These are phyloP conservation scores for Anolis carolinensis DNA, from an alignment of 2,113 vertebrate species.

Conservation along the genomic window DNA sequence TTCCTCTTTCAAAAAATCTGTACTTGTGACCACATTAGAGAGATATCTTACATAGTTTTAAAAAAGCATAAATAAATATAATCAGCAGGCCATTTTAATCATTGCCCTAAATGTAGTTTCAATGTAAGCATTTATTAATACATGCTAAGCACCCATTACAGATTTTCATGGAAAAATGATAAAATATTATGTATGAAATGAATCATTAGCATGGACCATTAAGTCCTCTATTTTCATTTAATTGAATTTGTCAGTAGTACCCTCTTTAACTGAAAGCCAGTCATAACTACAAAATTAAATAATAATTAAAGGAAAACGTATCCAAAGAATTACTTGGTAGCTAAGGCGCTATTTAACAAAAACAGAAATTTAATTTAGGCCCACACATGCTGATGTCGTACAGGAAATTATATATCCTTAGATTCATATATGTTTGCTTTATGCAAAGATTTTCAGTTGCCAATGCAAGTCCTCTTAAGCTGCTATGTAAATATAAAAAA, in stretches of 20 bases:
- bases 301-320: slow-evolving; percentile 93
- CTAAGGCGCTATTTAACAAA: slow-evolving; percentile 86
- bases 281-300: slow-evolving; percentile 91
- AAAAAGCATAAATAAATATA: slow-evolving; percentile 72
- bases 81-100: slow-evolving; percentile 81
- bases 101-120: slow-evolving; percentile 77
- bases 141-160: slow-evolving; percentile 85
- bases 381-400: slow-evolving; percentile 75
- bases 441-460: slow-evolving; percentile 63
- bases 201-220: slow-evolving; percentile 96
- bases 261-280: slow-evolving; percentile 91
- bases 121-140: slow-evolving; percentile 85
- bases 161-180: slow-evolving; percentile 87
- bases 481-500: slow-evolving; percentile 61
- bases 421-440: slow-evolving; percentile 78
- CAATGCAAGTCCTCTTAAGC: slow-evolving; percentile 11
- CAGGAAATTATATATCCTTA: slow-evolving; percentile 81
- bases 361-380: slow-evolving; percentile 88
- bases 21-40: slow-evolving; percentile 32
- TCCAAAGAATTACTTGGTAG: slow-evolving; percentile 85
- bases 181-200: slow-evolving; percentile 95
- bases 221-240: slow-evolving; percentile 92
- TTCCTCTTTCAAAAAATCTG: slow-evolving; percentile 19
- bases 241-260: slow-evolving; percentile 98
- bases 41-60: slow-evolving; percentile 70